Evolutionary conservation across 1,140 invertebrate species (phyloP).

Genomic region (Panagrolaimus sp.): DNA sequence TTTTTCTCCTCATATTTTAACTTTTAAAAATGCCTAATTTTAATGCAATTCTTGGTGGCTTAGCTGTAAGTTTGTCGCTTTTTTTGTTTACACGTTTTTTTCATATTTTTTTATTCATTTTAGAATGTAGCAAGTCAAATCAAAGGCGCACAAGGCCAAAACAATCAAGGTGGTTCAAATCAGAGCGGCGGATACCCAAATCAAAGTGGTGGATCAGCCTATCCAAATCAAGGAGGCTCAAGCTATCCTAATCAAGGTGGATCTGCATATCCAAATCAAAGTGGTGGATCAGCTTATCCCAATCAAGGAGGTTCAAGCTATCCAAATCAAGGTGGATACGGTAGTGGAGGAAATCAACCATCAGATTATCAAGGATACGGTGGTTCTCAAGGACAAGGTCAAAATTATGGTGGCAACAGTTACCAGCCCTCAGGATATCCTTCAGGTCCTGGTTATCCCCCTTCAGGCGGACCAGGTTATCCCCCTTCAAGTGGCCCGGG

Average conservation of each 20-base stretch:
- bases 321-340: neutral
- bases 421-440: no score
- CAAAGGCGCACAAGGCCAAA: slow-evolving; percentile 1
- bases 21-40: slow-evolving; percentile 11
- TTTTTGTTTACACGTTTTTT: neutral
- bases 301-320: slow-evolving; percentile 1
- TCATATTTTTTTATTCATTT: neutral
- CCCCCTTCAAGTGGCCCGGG: no score
- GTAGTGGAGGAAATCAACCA: neutral
- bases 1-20: neutral
- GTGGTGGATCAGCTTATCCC: neutral
- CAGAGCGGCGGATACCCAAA: neutral
- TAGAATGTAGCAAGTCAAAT: slow-evolving; percentile 15
- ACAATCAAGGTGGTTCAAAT: slow-evolving; percentile 3
- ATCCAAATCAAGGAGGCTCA: slow-evolving; percentile 10
- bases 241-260: slow-evolving; percentile 5
- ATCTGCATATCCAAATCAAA: neutral
- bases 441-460: no score
- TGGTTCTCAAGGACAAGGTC: neutral
- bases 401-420: no score
- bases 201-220: neutral
- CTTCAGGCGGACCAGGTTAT: no score
- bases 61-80: slow-evolving; percentile 15
- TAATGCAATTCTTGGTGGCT: slow-evolving; percentile 15
- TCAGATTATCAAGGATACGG: no score